Evolutionary conservation across 2,888 invertebrate species (phyloP).

Genomic region (Apamea sordens): DNA sequence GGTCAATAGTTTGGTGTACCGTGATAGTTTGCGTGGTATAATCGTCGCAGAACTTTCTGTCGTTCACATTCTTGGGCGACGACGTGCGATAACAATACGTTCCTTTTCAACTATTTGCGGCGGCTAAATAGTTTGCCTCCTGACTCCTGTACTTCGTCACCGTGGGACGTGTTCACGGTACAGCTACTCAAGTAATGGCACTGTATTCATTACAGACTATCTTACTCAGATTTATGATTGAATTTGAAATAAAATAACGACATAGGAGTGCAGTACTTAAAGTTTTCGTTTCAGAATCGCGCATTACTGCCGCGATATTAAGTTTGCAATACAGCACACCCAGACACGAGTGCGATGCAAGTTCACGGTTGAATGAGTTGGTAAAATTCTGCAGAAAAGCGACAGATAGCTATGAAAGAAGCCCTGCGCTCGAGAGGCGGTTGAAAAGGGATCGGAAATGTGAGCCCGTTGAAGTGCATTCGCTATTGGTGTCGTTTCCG

Average conservation of each 20-base stretch:
- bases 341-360: slow-evolving; percentile 60
- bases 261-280: slow-evolving; percentile 4
- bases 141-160: slow-evolving; percentile 60
- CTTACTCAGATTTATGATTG: neutral
- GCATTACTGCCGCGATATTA: slow-evolving; percentile 53
- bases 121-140: slow-evolving; percentile 76
- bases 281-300: slow-evolving; percentile 33
- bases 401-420: slow-evolving; percentile 78
- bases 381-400: slow-evolving; percentile 78
- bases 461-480: slow-evolving; percentile 79
- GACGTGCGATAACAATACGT: slow-evolving; percentile 85
- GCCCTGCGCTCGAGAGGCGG: slow-evolving; percentile 72
- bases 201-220: slow-evolving; percentile 26
- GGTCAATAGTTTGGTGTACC: slow-evolving; percentile 87
- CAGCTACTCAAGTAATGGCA: slow-evolving; percentile 23
- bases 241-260: neutral
- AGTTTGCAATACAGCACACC: slow-evolving; percentile 46
- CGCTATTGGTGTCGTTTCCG: slow-evolving; percentile 81
- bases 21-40: slow-evolving; percentile 84
- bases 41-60: slow-evolving; percentile 82
- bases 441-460: slow-evolving; percentile 81
- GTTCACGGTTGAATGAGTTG: slow-evolving; percentile 80
- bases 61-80: slow-evolving; percentile 83
- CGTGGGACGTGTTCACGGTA: slow-evolving; percentile 33
- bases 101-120: slow-evolving; percentile 83